phyloP scores from a whole-genome alignment of 2,888 invertebrate species.

The Catonia carolina region DNA sequence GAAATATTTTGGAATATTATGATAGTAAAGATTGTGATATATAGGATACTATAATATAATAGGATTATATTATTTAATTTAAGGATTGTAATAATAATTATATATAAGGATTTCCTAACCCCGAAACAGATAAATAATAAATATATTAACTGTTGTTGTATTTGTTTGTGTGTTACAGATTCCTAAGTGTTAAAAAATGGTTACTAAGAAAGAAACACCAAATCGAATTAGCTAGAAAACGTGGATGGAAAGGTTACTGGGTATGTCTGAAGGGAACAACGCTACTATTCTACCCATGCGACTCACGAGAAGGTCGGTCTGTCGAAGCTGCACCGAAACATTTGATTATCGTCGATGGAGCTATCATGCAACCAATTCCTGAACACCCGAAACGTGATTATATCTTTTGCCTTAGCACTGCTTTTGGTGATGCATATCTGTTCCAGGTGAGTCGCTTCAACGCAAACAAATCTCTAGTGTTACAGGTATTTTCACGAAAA shows the following conservation, averaged over 20 bases:
- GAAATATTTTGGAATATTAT: too few relatives aligned
- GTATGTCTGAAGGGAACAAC: slow-evolving; percentile 96
- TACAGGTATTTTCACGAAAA: too few relatives aligned
- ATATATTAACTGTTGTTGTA: too few relatives aligned
- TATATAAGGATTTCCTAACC: too few relatives aligned
- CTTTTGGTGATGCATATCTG: slow-evolving; percentile 95
- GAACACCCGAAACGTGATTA: slow-evolving; percentile 97
- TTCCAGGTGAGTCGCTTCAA: slow-evolving; percentile 81
- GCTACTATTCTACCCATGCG: slow-evolving; percentile 90
- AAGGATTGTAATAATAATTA: too few relatives aligned
- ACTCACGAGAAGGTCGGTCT: slow-evolving; percentile 81
- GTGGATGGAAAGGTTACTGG: slow-evolving; percentile 99
- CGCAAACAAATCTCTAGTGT: neutral
- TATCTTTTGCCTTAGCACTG: slow-evolving; percentile 96
- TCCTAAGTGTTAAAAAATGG: slow-evolving; percentile 98
- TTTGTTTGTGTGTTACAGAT: slow-evolving; percentile 70
- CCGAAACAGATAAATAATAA: too few relatives aligned
- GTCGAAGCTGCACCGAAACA: slow-evolving; percentile 92
- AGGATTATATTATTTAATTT: too few relatives aligned
- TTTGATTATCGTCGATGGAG: slow-evolving; percentile 91
- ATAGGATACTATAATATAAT: too few relatives aligned
- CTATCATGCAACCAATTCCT: slow-evolving; percentile 98
- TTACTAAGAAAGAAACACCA: slow-evolving; percentile 92
- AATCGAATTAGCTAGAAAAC: slow-evolving; percentile 89
- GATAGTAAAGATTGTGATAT: too few relatives aligned